Conservation (phyloP, 2,888 invertebrate genomes). For the Glaucopsyche alexis region DNA sequence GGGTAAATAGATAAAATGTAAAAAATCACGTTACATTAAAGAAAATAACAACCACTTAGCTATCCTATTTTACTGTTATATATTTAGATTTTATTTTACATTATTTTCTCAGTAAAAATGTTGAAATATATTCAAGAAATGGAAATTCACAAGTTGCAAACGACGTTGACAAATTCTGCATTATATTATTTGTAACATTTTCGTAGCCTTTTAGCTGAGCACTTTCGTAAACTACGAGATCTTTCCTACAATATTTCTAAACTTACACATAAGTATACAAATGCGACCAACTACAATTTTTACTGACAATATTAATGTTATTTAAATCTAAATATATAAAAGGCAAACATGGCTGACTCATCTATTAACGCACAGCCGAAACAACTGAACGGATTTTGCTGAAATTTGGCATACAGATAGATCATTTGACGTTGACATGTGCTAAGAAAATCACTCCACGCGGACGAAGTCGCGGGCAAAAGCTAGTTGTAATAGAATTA, state of each 20-base stretch:
- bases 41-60: background rate
- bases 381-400: too few species aligned
- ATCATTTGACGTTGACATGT: too few species aligned
- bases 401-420: too few species aligned
- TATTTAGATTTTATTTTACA: background rate
- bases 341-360: too few species aligned
- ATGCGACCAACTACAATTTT: background rate
- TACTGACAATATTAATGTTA: too few species aligned
- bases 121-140: background rate
- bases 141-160: background rate
- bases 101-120: background rate
- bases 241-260: background rate
- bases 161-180: constrained; percentile 15
- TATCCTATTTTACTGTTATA: constrained; percentile 42
- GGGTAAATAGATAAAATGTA: too few species aligned
- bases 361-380: too few species aligned
- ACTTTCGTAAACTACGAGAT: background rate
- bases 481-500: too few species aligned
- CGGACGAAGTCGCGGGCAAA: too few species aligned
- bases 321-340: too few species aligned
- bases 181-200: constrained; percentile 18
- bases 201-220: constrained; percentile 2
- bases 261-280: background rate
- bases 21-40: too few species aligned
- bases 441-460: too few species aligned